Base-by-base conservation (phyloP, 2,888 invertebrate genomes). In the Thereva unica region DNA sequence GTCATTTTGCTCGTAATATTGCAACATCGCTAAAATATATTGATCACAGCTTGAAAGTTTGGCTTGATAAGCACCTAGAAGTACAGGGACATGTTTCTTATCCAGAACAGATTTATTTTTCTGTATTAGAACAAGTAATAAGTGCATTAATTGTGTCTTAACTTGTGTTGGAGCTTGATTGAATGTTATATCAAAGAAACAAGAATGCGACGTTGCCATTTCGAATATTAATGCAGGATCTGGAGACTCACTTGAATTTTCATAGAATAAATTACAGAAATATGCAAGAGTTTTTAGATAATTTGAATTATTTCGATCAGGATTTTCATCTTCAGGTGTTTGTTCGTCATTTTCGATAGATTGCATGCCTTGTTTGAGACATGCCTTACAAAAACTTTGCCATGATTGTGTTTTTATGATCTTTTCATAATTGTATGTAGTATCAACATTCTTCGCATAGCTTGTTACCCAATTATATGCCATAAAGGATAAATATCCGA, bases 31-130 rank as follows among this genome's bases (percentile, higher is more conserved):
- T 68, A 91, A 80, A 55, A 92, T 84, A 37, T 87, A 83, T 71
- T 89, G 87, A 79, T 95, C 95, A 64, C 87, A 85, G 7, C 83
- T 80, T 53, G 83, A 84, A 49, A 90, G 83, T 0, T 90, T 89
- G 0, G 90, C 94, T 71, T 86, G 86, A 75, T 94, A 95, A 0
- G 92, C 86, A 7, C 92, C 89, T 67, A 95, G 81, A 71, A 90
- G 86, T 0, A 93, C 84, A 0, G 92, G 89, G 64, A 93, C 84
- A 72, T 93, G 92, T 63, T 84, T 83, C 3, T 85, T 75, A 72
- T 86, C 83, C 84, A 93, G 87, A 0, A 69, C 82, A 0, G 84
- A 80, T 42, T 86, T 85, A 76, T 89, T 88, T 71, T 85, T 86
- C 40, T 83, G 78, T 40, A 88, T 85, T 69, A 94, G 77, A 6